Percentiles rank a stretch among this genome's conserved stretches.
These are phyloP conservation scores for Pristiophorus japonicus DNA, from an alignment of 2,113 vertebrate genomes.

Conservation along the genomic window DNA sequence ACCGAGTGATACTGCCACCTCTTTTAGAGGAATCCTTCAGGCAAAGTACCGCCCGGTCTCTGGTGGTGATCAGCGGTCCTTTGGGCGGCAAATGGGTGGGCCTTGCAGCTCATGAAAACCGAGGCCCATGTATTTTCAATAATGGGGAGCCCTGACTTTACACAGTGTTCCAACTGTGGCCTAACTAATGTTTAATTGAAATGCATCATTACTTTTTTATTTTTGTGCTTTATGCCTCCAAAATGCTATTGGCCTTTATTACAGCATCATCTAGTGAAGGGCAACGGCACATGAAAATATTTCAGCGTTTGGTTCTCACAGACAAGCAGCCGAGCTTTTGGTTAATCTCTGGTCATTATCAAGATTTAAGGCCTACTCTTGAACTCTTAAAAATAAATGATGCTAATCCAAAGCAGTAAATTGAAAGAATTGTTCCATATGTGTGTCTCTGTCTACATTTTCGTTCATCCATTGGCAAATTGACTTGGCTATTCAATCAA, in stretches of 20 bases:
- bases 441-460: background rate
- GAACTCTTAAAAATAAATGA: background rate
- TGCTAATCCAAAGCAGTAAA: background rate
- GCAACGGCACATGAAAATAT: background rate
- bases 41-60: no score
- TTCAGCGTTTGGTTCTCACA: background rate
- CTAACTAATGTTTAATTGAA: background rate
- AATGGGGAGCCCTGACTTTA: background rate
- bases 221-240: background rate
- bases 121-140: no score
- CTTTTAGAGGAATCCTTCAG: no score
- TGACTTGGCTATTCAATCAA: background rate
- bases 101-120: no score
- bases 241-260: background rate
- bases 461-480: background rate
- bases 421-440: constrained; percentile 3
- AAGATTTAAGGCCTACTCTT: background rate
- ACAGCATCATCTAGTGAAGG: background rate
- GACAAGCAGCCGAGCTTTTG: background rate
- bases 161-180: background rate
- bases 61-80: no score
- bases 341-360: background rate
- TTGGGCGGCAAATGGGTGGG: no score
- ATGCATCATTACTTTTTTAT: background rate
- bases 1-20: no score